Base-by-base conservation (phyloP, 2,888 invertebrate species). In the Cinara cedri region DNA sequence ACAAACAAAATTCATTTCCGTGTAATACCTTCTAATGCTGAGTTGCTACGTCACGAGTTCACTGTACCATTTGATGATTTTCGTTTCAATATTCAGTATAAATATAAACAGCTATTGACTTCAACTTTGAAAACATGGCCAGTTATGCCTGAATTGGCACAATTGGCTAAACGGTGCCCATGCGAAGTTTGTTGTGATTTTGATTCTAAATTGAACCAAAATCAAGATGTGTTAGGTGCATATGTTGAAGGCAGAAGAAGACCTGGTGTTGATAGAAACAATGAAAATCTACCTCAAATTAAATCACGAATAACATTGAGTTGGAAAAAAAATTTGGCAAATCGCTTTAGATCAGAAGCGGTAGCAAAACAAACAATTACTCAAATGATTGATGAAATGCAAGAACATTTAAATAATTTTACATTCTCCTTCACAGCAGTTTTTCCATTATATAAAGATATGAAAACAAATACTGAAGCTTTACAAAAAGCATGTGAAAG, bases 51-150 rank as follows among this genome's bases (percentile, higher is more conserved):
- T 8, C 78, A 78, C 34, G 78, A 78, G 19, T 78, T 78, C n/a
- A 78, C 78, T 19, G 78, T 70, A 60, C 78, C 68, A 2, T 78
- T 70, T 60, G 78, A 78, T 62, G 68, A 70, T 9, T 70, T 78
- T 26, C 78, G 78, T 49, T 78, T 78, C 51, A 68, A 78, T 57
- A 78, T 78, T 24, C 78, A 78, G 42, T 78, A 70, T 21, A 78
- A 78, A n/a, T 78, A 70, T 21, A 78, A 78, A 24, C 78, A 70
- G 34, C n/a, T 78, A 42, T 70, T 78, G 16, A 68, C 57, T 42
- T 70, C 78, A n/a, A 60, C 60, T n/a, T 70, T 70, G 13, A 78
- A 57, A 21, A 51, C 55, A 10, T 78, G 68, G 68, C 78, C 68
- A 16, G 62, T n/a, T 24, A 60, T 78, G 34, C 78, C 78, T n/a